These are phyloP conservation scores for Tetanocera ferruginea DNA, from an alignment of 2,888 invertebrate genomes.

Conservation along the genomic window DNA sequence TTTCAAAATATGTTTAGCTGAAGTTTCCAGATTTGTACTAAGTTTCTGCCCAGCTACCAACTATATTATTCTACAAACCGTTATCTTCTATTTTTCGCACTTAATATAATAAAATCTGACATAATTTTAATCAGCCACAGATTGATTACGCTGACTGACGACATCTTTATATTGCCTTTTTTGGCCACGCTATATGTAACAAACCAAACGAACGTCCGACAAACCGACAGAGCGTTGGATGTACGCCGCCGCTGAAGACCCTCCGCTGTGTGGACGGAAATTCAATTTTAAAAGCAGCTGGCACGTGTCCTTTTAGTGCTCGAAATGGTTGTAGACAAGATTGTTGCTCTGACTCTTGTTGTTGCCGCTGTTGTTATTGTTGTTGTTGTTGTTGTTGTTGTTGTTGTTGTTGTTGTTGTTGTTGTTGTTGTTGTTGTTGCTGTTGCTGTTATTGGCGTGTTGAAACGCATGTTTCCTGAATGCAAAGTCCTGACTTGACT, in stretches of 20 bases:
- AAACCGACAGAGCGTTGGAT: background rate
- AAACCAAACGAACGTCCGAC: background rate
- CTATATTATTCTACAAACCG: background rate
- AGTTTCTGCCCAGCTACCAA: too few species aligned
- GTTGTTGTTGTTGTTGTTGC: constrained; percentile 12
- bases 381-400: constrained; percentile 9
- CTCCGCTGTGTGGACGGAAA: constrained; percentile 58
- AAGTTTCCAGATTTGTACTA: too few species aligned
- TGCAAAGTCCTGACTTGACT: constrained; percentile 7
- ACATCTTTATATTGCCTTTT: background rate
- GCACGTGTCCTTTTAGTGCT: constrained; percentile 69
- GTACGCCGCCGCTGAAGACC: background rate
- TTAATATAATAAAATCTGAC: constrained; percentile 8
- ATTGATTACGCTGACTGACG: constrained; percentile 15
- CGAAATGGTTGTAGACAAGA: constrained; percentile 60
- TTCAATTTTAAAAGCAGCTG: constrained; percentile 70
- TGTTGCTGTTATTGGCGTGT: constrained; percentile 37
- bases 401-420: constrained; percentile 34
- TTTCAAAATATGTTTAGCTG: too few species aligned
- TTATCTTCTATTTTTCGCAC: background rate
- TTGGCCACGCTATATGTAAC: background rate
- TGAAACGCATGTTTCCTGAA: constrained; percentile 36
- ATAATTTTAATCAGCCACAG: background rate
- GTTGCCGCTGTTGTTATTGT: constrained; percentile 25
- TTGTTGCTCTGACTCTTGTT: constrained; percentile 19